A percentile compares a stretch with the other conserved stretches of the same genome.
Conservation (phyloP, 1,140 invertebrate species). For the Melipona quadrifasciata region DNA sequence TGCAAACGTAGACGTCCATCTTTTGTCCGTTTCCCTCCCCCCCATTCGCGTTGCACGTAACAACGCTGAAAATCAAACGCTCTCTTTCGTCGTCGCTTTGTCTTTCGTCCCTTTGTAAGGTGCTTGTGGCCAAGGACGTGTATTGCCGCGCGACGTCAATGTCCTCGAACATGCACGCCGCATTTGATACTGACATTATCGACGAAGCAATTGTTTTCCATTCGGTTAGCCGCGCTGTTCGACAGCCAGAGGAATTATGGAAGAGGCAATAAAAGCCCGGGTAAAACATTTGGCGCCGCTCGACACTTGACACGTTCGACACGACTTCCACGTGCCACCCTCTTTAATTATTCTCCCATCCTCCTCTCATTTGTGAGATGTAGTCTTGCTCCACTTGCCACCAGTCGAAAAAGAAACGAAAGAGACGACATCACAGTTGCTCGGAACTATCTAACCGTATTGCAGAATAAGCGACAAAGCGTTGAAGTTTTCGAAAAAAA, state of each 20-base stretch:
- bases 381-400: too few species aligned
- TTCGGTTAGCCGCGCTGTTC: neutral
- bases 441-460: too few species aligned
- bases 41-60: neutral
- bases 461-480: too few species aligned
- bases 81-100: constrained; percentile 23
- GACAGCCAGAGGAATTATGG: neutral
- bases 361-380: too few species aligned
- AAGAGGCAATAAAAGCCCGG: neutral
- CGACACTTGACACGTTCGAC: neutral
- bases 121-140: constrained; percentile 14
- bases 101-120: constrained; percentile 6
- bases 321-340: neutral
- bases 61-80: constrained; percentile 3
- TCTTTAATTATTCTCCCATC: neutral
- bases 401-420: too few species aligned
- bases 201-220: constrained; percentile 34
- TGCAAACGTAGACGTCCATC: neutral
- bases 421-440: too few species aligned
- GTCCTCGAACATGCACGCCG: constrained; percentile 11
- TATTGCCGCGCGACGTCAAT: constrained; percentile 31
- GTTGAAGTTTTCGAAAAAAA: too few species aligned
- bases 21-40: constrained; percentile 24
- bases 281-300: neutral
- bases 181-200: constrained; percentile 46